phyloP scores from a whole-genome alignment of 2,113 vertebrate species.

The Eptesicus fuscus region DNA sequence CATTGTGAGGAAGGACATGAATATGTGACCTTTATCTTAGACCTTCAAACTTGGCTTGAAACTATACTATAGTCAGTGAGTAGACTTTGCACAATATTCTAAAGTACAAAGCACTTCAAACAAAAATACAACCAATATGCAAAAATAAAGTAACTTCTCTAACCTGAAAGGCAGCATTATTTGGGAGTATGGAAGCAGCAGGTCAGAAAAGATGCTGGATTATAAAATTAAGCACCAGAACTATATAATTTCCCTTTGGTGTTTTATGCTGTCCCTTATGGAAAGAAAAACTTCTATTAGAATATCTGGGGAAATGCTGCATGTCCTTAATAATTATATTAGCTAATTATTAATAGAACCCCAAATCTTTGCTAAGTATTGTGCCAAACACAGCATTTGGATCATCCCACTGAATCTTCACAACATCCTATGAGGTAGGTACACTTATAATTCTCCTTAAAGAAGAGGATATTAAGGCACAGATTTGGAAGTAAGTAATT shows the following conservation, averaged over 20 bases:
- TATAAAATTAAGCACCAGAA: not conserved
- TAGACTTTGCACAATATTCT: not conserved
- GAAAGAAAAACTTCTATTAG: not conserved
- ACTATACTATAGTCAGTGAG: not conserved
- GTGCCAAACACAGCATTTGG: not conserved
- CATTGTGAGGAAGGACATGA: not conserved
- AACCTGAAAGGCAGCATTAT: not conserved
- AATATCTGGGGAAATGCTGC: not conserved
- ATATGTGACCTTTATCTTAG: not conserved
- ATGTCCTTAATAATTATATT: not conserved
- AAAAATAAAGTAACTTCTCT: conserved; percentile 33
- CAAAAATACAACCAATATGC: not conserved
- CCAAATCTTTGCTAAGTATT: not conserved
- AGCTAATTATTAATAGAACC: not conserved
- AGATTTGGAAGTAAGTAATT: not conserved
- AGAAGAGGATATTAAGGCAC: not conserved
- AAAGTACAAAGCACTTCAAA: not conserved
- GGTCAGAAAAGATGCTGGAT: not conserved
- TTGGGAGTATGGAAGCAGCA: not conserved
- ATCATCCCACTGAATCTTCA: not conserved
- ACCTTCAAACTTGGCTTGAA: conserved; percentile 3
- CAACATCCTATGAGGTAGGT: not conserved
- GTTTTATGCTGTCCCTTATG: not conserved
- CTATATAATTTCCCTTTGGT: not conserved
- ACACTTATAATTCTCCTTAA: not conserved